Evolutionary conservation across 2,113 vertebrate genomes (phyloP).

Genomic region (Thomomys bottae): DNA sequence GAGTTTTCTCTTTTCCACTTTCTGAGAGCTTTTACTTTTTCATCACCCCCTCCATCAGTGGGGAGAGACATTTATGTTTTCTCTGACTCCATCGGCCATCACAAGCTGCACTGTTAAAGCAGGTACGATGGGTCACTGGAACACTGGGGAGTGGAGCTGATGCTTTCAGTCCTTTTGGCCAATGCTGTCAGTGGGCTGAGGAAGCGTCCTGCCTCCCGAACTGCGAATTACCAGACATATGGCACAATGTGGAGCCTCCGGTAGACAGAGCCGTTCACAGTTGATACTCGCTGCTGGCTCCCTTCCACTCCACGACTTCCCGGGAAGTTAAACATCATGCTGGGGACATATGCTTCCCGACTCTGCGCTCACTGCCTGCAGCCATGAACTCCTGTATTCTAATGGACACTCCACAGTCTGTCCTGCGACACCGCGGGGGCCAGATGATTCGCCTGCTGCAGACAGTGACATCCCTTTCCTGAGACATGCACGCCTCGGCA

Average conservation of each 20-base stretch:
- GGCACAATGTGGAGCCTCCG: constrained; percentile 81
- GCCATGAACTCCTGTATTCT: constrained; percentile 87
- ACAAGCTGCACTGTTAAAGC: background rate
- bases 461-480: constrained; percentile 96
- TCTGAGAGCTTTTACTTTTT: background rate
- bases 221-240: constrained; percentile 83
- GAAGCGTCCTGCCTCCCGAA: constrained; percentile 63
- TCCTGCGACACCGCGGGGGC: constrained; percentile 88
- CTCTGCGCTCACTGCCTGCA: constrained; percentile 89
- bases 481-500: constrained; percentile 93
- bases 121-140: background rate
- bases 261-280: constrained; percentile 87
- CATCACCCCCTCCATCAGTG: no score
- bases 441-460: constrained; percentile 88
- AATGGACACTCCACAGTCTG: constrained; percentile 95
- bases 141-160: background rate
- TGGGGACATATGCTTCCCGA: constrained; percentile 90
- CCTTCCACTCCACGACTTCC: constrained; percentile 90
- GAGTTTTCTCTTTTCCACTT: background rate
- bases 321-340: constrained; percentile 87
- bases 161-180: constrained; percentile 46
- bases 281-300: constrained; percentile 85
- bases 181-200: constrained; percentile 57
- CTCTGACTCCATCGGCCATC: no score
- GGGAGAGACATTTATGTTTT: background rate